These are phyloP conservation scores for Paramuricea clavata DNA, from an alignment of 92 coral and sea anemone genomes.

Conservation along the genomic window DNA sequence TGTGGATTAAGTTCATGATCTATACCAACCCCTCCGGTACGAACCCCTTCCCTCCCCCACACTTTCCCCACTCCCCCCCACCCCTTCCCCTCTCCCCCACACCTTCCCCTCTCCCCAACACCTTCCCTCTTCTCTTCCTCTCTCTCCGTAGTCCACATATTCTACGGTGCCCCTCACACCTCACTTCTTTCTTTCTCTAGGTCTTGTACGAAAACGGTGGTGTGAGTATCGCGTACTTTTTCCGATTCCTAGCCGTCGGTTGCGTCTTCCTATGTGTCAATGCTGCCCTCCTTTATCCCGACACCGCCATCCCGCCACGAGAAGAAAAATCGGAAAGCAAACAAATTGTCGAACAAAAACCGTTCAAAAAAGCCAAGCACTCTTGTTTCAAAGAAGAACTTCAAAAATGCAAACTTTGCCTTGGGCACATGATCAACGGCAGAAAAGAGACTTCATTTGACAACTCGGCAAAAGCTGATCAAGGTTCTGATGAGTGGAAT, in stretches of 20 bases:
- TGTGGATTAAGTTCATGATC: too few relatives aligned
- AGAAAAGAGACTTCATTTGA: not conserved
- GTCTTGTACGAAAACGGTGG: constrained; percentile 39
- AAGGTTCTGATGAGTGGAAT: not conserved
- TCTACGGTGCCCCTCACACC: not conserved
- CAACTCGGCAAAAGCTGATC: not conserved
- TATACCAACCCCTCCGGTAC: too few relatives aligned
- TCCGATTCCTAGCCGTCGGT: constrained; percentile 42
- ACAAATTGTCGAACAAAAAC: not conserved
- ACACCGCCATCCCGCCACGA: not conserved
- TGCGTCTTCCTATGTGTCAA: constrained; percentile 36
- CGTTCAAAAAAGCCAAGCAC: constrained; percentile 5
- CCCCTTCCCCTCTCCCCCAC: too few relatives aligned
- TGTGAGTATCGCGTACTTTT: constrained; percentile 35
- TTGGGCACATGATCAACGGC: constrained; percentile 3
- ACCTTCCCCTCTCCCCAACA: too few relatives aligned
- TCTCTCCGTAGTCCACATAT: too few relatives aligned
- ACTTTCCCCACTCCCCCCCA: too few relatives aligned
- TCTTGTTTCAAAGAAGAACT: constrained; percentile 1
- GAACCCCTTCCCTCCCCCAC: too few relatives aligned
- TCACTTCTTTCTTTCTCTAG: not conserved
- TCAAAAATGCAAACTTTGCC: constrained; percentile 16
- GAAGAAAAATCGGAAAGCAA: not conserved
- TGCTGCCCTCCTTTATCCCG: constrained; percentile 37
- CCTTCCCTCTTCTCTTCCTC: too few relatives aligned